Base-by-base conservation (phyloP, 1,140 invertebrate species). In the Drosophila albomicans region DNA sequence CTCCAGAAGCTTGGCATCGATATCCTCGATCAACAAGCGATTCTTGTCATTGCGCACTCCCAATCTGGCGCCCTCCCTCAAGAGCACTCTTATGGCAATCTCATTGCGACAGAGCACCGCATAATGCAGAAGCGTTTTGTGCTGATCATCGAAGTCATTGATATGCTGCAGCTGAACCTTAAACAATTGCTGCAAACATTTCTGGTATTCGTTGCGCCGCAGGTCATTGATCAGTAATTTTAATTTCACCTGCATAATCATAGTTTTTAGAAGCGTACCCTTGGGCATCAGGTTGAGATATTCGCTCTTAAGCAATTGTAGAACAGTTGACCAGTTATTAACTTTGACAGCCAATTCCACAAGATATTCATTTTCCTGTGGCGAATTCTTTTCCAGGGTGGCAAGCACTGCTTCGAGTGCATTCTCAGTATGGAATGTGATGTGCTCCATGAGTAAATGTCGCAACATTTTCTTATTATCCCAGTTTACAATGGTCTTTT, bases 71-170 rank as follows among this genome's bases (percentile, higher is more conserved):
- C 56, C 65, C 4, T 59, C 11, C 1, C 43, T 52, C 15, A 67
- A 32, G 0, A 67, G 15, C 2, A 35, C 52, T 11, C 41, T 43
- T 10, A 59, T 68, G 13, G 65, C 56, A 38, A 51, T 28, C 46
- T 68, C 65, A 15, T 68, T 68, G n/a, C 32, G 56, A 32, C 41
- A 51, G 5, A 43, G 20, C 5, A 68, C 56, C 0, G 65, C 65
- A 51, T 51, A 51, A 11, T 68, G 56, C 0, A 59, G 45, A 0
- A 13, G 20, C 4, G 65, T 41, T 5, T 43, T 38, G 5, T 11
- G 10, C 0, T 13, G 0, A 4, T 49, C 28, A 38, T 15, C 45
- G 11, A 1, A 2, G 10, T 20, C 6, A n/a, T 63, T 52, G 16
- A 63, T 3, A 28, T 28, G 28, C 1, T 20, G 7, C 0, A 11